Evolutionary conservation across 2,888 invertebrate species (phyloP).

Genomic region (Pilophorus perplexus): DNA sequence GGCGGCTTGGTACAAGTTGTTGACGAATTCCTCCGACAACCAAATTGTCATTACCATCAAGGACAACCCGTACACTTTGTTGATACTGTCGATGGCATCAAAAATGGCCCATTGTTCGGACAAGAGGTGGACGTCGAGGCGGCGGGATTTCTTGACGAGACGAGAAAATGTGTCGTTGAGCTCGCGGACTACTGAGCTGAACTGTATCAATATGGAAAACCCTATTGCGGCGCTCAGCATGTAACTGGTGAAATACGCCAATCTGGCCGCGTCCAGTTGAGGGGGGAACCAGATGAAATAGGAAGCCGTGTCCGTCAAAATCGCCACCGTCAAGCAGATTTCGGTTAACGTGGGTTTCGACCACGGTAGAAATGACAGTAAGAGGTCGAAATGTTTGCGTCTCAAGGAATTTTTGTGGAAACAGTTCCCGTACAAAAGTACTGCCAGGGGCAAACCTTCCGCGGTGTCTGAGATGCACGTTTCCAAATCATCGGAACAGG

Average conservation of each 20-base stretch:
- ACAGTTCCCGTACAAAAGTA: neutral
- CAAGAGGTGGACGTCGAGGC: neutral
- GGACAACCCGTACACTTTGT: neutral
- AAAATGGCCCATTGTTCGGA: neutral
- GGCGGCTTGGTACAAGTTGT: constrained; percentile 10
- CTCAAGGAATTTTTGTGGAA: neutral
- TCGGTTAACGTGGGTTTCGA: neutral
- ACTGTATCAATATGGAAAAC: constrained; percentile 1
- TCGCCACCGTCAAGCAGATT: neutral
- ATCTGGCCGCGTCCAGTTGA: neutral
- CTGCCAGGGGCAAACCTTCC: neutral
- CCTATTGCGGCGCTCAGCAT: neutral
- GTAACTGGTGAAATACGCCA: neutral
- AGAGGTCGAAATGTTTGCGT: neutral
- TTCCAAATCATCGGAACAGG: neutral
- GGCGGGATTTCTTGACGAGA: neutral
- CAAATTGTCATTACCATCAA: neutral
- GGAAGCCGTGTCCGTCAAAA: neutral
- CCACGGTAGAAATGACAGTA: neutral
- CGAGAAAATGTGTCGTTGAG: constrained; percentile 3
- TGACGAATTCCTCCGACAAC: constrained; percentile 5
- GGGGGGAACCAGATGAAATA: neutral
- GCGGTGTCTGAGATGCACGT: neutral
- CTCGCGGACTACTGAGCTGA: neutral
- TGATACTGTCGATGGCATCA: neutral